Evolutionary conservation across 2,888 invertebrate genomes (phyloP).

Genomic region (Oithona nana): DNA sequence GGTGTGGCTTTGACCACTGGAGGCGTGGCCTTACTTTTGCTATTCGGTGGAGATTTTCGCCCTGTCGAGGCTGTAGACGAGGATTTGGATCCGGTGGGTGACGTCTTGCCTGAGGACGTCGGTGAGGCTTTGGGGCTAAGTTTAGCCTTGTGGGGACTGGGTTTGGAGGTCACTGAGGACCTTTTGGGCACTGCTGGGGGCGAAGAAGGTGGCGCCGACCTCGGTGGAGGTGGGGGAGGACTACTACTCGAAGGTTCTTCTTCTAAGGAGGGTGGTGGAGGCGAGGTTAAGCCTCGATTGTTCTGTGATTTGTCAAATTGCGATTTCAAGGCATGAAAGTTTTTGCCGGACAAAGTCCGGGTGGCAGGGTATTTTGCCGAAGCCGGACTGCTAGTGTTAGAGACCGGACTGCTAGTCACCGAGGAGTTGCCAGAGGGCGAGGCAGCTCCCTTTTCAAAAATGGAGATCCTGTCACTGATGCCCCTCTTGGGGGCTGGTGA

Average conservation of each 20-base stretch:
- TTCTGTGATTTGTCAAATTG: neutral
- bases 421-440: neutral
- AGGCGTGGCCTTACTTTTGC: neutral
- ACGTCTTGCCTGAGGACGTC: neutral
- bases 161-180: neutral
- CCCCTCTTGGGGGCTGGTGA: neutral
- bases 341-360: neutral
- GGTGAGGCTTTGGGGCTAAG: too few species aligned
- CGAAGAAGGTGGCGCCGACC: neutral
- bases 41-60: neutral
- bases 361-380: neutral
- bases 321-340: conserved; percentile 8
- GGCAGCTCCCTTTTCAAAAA: neutral
- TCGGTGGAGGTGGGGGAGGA: neutral
- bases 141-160: neutral
- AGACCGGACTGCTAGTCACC: neutral
- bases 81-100: neutral
- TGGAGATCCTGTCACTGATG: conserved; percentile 8
- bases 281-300: neutral
- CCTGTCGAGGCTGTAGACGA: neutral
- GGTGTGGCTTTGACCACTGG: neutral
- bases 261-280: too few species aligned
- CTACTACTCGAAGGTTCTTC: too few species aligned
- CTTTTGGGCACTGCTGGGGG: neutral
- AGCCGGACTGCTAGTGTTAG: too few species aligned